Base-by-base conservation (phyloP, 2,797 vertebrate species). In the Falco novaeseelandiae region DNA sequence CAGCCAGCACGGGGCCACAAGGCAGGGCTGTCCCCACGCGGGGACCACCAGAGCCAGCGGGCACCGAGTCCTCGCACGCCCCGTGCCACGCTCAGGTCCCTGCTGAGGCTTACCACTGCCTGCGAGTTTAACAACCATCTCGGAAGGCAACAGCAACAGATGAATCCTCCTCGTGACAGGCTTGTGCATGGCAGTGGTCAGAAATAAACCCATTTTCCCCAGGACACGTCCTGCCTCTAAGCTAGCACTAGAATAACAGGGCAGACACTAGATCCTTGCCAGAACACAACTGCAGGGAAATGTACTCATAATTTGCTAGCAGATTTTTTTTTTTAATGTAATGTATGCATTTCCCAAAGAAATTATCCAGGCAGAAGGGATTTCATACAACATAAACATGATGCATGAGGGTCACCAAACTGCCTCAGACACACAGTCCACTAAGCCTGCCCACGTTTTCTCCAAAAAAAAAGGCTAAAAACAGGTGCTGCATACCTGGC, bases 21-120 rank as follows among this genome's bases (percentile, higher is more conserved):
- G 54, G 34, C 29, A 58, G 34, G 6, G 54, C 30, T 27, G 34
- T 40, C 27, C 23, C 20, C 16, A 0, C 42, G 18, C 1, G 0
- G 7, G 63, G 40, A 16, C 42, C 52, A 48, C 2, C 1, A 52
- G 52, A 26, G 17, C n/a, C 1, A 3, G 16, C 5, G 2, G 5
- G 22, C 44, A 27, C 54, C 65, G 14, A 54, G 40, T 34, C 79
- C 73, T 26, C 5, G 22, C 22, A 14, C 3, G 3, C 38, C 49
- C 49, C 3, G 14, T 2, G 1, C 52, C 42, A 32, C 22, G 8
- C 34, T 14, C 40, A 18, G 0, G 6, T 21, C 34, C 78, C 63
- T 22, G 42, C 51, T 9, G 62, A 10, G 51, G 20, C 15, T 3
- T 1, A 36, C 20, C 8, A 5, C 32, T 61, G 11, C 40, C 40